These are phyloP conservation scores for Ormyrus nitidulus DNA, from an alignment of 2,888 invertebrate genomes.

Conservation along the genomic window DNA sequence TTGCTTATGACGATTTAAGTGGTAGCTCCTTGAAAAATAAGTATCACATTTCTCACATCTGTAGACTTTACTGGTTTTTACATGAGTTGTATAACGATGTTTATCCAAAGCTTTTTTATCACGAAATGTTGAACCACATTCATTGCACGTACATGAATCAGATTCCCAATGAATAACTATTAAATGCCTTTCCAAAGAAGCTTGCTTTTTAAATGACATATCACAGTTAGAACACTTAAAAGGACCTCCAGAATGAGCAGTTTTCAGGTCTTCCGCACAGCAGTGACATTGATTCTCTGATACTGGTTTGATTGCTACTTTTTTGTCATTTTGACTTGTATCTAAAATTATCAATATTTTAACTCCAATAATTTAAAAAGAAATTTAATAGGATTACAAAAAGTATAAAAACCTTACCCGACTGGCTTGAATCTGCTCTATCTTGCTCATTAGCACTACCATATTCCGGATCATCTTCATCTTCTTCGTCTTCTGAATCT, in stretches of 20 bases:
- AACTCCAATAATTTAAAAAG: slow-evolving; percentile 56
- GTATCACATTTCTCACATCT: slow-evolving; percentile 76
- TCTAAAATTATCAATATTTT: slow-evolving; percentile 59
- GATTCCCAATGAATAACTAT: slow-evolving; percentile 83
- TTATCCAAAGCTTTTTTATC: slow-evolving; percentile 80
- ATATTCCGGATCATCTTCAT: slow-evolving; percentile 65
- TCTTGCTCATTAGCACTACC: slow-evolving; percentile 61
- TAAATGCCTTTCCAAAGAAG: slow-evolving; percentile 82
- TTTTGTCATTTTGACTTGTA: slow-evolving; percentile 44
- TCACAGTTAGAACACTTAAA: slow-evolving; percentile 80
- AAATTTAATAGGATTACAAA: neutral
- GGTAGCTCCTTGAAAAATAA: slow-evolving; percentile 77
- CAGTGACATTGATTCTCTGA: slow-evolving; percentile 77
- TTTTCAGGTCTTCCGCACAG: slow-evolving; percentile 79
- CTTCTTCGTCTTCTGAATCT: slow-evolving; percentile 69
- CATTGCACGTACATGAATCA: slow-evolving; percentile 80
- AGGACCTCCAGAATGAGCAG: slow-evolving; percentile 79
- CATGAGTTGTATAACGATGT: slow-evolving; percentile 80
- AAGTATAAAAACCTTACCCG: slow-evolving; percentile 41
- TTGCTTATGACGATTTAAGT: slow-evolving; percentile 77
- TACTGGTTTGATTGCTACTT: slow-evolving; percentile 69
- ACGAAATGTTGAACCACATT: slow-evolving; percentile 83
- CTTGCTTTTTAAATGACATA: slow-evolving; percentile 84
- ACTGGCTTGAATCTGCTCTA: slow-evolving; percentile 57
- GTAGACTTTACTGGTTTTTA: slow-evolving; percentile 76